phyloP scores from a whole-genome alignment of 2,888 invertebrate genomes.

The Seira musarum region DNA sequence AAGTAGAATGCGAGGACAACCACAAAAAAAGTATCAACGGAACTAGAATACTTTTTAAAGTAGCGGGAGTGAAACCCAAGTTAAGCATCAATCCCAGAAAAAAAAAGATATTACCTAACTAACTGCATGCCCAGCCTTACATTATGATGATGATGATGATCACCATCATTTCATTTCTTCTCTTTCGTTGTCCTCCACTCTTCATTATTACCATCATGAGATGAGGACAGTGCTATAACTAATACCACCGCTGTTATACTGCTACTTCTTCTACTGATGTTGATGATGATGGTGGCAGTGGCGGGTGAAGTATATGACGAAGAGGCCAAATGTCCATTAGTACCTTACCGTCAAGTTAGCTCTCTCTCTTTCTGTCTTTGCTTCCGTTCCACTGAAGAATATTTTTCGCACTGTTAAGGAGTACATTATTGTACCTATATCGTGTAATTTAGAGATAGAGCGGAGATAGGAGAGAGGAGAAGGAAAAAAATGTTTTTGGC shows the following conservation, averaged over 20 bases:
- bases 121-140: neutral
- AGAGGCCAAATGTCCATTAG: constrained; percentile 60
- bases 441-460: no score
- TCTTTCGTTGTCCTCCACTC: no score
- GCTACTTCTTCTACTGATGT: constrained; percentile 15
- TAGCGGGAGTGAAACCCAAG: neutral
- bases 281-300: constrained; percentile 9
- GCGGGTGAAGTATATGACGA: constrained; percentile 40
- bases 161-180: neutral
- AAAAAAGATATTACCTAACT: neutral
- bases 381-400: neutral
- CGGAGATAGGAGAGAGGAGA: neutral
- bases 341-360: constrained; percentile 13
- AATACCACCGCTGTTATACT: constrained; percentile 15
- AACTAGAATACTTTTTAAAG: neutral
- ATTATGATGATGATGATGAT: constrained; percentile 7
- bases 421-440: no score
- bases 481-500: constrained; percentile 49
- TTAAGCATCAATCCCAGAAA: neutral
- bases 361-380: neutral
- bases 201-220: no score
- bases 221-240: no score
- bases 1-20: neutral
- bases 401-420: no score
- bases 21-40: constrained; percentile 5